Evolutionary conservation across 1,140 invertebrate genomes (phyloP).

Genomic region (Neuroterus valhalla): DNA sequence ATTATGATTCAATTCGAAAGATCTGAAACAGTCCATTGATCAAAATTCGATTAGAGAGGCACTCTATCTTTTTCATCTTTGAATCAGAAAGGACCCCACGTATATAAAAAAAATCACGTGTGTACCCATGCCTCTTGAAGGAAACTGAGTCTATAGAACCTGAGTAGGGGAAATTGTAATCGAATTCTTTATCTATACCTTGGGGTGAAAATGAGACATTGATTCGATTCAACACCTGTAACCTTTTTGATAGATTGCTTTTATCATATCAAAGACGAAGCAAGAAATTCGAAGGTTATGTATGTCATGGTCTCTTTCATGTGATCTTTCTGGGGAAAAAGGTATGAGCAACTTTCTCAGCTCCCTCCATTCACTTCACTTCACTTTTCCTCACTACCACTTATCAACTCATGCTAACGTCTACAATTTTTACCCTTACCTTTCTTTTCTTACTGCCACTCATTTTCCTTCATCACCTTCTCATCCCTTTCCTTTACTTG

Average conservation of each 20-base stretch:
- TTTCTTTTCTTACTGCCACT: no score
- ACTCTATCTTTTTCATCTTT: background rate
- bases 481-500: no score
- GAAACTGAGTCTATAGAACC: background rate
- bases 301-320: no score
- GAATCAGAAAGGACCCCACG: background rate
- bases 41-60: background rate
- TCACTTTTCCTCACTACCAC: no score
- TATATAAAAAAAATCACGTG: slow-evolving; percentile 15
- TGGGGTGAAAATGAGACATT: slow-evolving; percentile 24
- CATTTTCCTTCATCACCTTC: no score
- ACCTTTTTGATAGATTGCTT: slow-evolving; percentile 10
- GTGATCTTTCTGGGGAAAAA: no score
- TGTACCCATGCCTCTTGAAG: background rate
- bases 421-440: no score
- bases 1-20: no score
- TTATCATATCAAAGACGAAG: background rate
- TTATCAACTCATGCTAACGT: no score
- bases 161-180: slow-evolving; percentile 24
- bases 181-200: slow-evolving; percentile 11
- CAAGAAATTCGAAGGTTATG: background rate
- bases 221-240: slow-evolving; percentile 26
- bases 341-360: no score
- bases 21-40: background rate
- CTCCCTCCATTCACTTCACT: no score